Percentiles rank a stretch among this genome's conserved stretches.
These are phyloP conservation scores for Psilopogon haemacephalus DNA, from an alignment of 2,113 vertebrate genomes.

Conservation along the genomic window DNA sequence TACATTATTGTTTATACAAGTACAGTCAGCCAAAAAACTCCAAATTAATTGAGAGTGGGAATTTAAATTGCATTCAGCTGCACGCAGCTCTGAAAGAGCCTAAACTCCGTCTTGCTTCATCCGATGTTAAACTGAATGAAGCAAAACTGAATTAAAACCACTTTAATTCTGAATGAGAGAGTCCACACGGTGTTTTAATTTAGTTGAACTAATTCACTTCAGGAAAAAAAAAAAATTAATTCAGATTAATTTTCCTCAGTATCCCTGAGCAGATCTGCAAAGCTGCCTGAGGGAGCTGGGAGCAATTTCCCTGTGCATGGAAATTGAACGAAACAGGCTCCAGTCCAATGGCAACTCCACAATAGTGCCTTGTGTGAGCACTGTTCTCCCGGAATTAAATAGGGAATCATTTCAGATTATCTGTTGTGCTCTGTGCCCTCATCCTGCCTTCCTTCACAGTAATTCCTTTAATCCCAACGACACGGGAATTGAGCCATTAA, in stretches of 20 bases:
- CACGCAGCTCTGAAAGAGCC: neutral
- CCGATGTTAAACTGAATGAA: conserved; percentile 14
- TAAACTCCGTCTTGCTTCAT: neutral
- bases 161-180: conserved; percentile 51
- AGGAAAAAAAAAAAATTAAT: conserved; percentile 57
- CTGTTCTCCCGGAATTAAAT: conserved; percentile 7
- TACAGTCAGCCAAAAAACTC: neutral
- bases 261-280: conserved; percentile 52
- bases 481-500: neutral
- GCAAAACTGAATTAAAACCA: conserved; percentile 47
- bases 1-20: neutral
- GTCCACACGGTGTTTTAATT: conserved; percentile 63
- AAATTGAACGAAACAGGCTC: conserved; percentile 34
- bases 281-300: conserved; percentile 55
- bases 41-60: neutral
- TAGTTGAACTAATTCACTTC: conserved; percentile 67
- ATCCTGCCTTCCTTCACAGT: neutral
- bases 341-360: conserved; percentile 47
- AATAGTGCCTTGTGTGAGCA: conserved; percentile 42
- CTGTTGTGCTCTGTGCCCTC: neutral
- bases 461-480: conserved; percentile 22
- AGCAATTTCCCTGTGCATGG: conserved; percentile 38
- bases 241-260: conserved; percentile 67
- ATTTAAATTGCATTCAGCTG: neutral
- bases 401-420: conserved; percentile 42